Evolutionary conservation across 2,113 vertebrate genomes (phyloP).

Genomic region (Apaloderma vittatum): DNA sequence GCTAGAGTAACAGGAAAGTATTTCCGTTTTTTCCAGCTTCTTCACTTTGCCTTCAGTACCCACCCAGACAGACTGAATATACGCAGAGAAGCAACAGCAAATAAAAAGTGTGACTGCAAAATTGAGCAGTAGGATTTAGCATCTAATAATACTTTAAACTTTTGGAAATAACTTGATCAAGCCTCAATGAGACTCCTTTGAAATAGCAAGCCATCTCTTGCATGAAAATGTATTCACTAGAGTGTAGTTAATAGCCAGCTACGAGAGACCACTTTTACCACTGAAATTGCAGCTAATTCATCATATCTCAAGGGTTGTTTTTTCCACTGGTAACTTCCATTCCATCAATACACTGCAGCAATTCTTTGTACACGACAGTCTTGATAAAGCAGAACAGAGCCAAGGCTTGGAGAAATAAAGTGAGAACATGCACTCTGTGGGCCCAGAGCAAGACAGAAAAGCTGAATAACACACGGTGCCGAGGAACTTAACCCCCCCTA

Average conservation of each 20-base stretch:
- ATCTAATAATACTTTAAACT: constrained; percentile 66
- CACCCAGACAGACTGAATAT: background rate
- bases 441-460: constrained; percentile 34
- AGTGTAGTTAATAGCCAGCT: constrained; percentile 59
- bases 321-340: constrained; percentile 1
- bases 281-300: constrained; percentile 69
- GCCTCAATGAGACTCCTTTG: constrained; percentile 51
- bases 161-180: constrained; percentile 71
- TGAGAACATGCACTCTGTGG: background rate
- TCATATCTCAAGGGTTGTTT: constrained; percentile 46
- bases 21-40: background rate
- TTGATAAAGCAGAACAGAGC: constrained; percentile 37
- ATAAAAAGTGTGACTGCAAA: constrained; percentile 34
- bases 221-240: constrained; percentile 66
- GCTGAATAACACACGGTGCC: background rate
- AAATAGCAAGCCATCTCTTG: constrained; percentile 56
- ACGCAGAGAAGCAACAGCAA: constrained; percentile 9
- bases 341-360: constrained; percentile 37
- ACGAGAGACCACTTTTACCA: constrained; percentile 37
- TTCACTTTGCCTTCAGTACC: background rate
- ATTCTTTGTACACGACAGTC: constrained; percentile 12
- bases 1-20: background rate
- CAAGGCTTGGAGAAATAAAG: constrained; percentile 44
- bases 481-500: background rate
- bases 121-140: constrained; percentile 17